Percentiles rank a stretch among this genome's conserved stretches.
phyloP scores from a whole-genome alignment of 2,797 vertebrate genomes.

The Tragopan temminckii region DNA sequence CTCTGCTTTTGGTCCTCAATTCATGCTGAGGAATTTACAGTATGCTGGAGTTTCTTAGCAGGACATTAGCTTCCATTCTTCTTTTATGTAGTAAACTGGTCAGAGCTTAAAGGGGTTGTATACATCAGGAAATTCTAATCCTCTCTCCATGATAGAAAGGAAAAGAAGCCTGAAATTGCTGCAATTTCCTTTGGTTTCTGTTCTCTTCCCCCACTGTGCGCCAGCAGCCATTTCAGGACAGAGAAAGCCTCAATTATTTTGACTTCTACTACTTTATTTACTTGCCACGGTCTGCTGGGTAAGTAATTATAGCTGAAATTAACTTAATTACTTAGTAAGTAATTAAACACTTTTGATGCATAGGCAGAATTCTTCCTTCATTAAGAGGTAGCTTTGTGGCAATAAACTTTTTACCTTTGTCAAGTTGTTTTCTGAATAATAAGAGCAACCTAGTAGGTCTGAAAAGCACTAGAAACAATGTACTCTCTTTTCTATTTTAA shows the following conservation, averaged over 20 bases:
- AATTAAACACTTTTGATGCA: not conserved
- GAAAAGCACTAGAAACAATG: not conserved
- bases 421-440: not conserved
- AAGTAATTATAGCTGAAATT: slow-evolving; percentile 33
- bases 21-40: not conserved
- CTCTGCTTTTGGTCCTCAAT: not conserved
- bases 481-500: not conserved
- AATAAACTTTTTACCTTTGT: not conserved
- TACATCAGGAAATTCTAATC: not conserved
- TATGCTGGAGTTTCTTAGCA: not conserved
- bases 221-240: slow-evolving; percentile 9
- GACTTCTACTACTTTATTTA: not conserved
- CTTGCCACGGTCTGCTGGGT: not conserved
- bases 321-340: slow-evolving; percentile 32
- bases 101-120: not conserved
- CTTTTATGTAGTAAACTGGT: not conserved
- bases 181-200: slow-evolving; percentile 3
- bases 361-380: not conserved
- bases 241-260: slow-evolving; percentile 23
- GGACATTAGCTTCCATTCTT: not conserved
- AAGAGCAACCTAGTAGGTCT: not conserved
- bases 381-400: not conserved
- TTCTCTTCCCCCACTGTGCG: not conserved
- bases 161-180: not conserved
- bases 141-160: not conserved